Evolutionary conservation across 1,140 invertebrate genomes (phyloP).

Genomic region (Orussus abietinus): DNA sequence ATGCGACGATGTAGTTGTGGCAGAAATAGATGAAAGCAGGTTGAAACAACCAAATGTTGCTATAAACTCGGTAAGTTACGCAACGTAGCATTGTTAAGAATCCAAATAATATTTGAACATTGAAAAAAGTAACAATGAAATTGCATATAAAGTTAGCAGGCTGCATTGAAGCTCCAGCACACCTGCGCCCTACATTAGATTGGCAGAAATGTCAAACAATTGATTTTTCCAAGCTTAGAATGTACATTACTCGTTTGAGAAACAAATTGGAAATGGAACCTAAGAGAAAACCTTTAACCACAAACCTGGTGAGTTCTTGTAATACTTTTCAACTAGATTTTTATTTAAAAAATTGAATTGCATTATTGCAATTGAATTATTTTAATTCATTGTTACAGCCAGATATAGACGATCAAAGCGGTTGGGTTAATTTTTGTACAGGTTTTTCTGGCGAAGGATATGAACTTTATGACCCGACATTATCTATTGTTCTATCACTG

Average conservation of each 20-base stretch:
- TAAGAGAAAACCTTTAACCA: conserved; percentile 16
- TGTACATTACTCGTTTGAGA: conserved; percentile 41
- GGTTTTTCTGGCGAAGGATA: conserved; percentile 7
- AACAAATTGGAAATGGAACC: conserved; percentile 29
- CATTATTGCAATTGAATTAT: conserved; percentile 12
- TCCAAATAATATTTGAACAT: conserved; percentile 5
- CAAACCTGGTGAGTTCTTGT: conserved; percentile 28
- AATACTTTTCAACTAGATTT: neutral
- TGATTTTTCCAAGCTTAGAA: conserved; percentile 53
- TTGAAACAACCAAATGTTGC: conserved; percentile 45
- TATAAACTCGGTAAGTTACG: conserved; percentile 37
- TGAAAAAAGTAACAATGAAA: conserved; percentile 13
- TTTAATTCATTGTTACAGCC: conserved; percentile 37
- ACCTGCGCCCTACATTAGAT: conserved; percentile 41
- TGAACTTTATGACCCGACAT: conserved; percentile 36
- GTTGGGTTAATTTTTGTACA: conserved; percentile 40
- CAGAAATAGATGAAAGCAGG: conserved; percentile 46
- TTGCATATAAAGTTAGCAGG: conserved; percentile 36
- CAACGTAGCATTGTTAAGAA: too few relatives aligned
- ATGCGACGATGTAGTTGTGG: conserved; percentile 55
- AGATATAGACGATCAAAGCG: conserved; percentile 28
- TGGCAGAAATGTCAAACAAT: conserved; percentile 56
- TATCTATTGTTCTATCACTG: conserved; percentile 51
- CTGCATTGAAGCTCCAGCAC: conserved; percentile 49
- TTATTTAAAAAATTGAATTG: neutral